These are phyloP conservation scores for Melanargia galathea DNA, from an alignment of 2,888 invertebrate genomes.

Conservation along the genomic window DNA sequence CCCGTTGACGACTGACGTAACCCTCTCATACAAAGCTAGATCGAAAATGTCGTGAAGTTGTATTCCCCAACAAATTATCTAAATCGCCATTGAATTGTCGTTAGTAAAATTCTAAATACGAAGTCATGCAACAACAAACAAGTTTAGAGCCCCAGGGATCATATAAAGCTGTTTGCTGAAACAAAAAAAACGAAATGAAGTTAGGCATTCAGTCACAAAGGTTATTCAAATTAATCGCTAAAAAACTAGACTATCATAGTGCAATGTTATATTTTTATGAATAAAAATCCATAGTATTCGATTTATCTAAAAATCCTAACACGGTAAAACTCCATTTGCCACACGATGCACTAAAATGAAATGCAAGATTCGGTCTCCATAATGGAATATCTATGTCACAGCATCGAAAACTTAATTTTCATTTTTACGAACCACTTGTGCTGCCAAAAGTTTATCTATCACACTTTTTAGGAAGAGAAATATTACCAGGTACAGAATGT, in stretches of 20 bases:
- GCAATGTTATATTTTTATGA: constrained; percentile 51
- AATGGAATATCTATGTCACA: constrained; percentile 45
- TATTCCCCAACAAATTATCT: constrained; percentile 45
- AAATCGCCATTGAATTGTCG: constrained; percentile 40
- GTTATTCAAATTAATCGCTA: constrained; percentile 63
- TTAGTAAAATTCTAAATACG: constrained; percentile 49
- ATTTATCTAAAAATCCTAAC: constrained; percentile 10
- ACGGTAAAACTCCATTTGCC: constrained; percentile 43
- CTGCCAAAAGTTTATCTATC: constrained; percentile 38
- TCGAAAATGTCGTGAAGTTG: constrained; percentile 40
- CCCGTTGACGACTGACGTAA: constrained; percentile 53
- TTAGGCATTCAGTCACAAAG: constrained; percentile 65
- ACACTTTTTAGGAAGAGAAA: constrained; percentile 42
- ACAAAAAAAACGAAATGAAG: constrained; percentile 79
- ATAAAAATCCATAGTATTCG: constrained; percentile 50
- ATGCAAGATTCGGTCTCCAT: constrained; percentile 54
- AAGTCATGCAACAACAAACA: constrained; percentile 46
- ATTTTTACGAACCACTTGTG: constrained; percentile 57
- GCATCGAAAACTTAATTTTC: constrained; percentile 73
- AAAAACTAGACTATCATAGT: constrained; percentile 43
- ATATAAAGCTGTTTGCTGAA: constrained; percentile 58
- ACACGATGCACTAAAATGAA: constrained; percentile 57
- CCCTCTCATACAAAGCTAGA: constrained; percentile 43
- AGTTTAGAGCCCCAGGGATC: constrained; percentile 47
- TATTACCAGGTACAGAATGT: constrained; percentile 55